These are phyloP conservation scores for Fratercula arctica DNA, from an alignment of 2,797 vertebrate genomes.

Conservation along the genomic window DNA sequence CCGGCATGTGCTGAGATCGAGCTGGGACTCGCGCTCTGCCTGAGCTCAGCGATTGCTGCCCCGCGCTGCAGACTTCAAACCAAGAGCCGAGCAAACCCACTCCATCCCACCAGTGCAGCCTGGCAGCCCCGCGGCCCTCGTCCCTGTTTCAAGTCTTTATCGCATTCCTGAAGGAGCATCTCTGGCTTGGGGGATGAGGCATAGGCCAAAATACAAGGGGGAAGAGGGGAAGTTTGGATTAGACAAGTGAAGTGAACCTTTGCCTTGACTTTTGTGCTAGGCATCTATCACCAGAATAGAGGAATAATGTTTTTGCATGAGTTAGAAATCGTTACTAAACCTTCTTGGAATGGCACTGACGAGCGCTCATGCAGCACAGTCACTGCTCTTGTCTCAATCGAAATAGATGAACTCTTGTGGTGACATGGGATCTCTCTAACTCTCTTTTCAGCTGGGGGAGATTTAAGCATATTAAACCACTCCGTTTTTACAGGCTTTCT, in stretches of 20 bases:
- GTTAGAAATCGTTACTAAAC: neutral
- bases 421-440: neutral
- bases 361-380: neutral
- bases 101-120: neutral
- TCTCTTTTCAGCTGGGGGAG: neutral
- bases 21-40: neutral
- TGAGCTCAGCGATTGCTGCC: neutral
- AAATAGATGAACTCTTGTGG: neutral
- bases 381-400: neutral
- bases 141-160: neutral
- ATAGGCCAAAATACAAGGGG: neutral
- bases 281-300: neutral
- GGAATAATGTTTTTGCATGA: neutral
- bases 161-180: neutral
- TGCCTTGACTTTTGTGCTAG: neutral
- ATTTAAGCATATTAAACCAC: neutral
- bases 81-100: neutral
- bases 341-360: rapidly evolving
- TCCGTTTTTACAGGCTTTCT: neutral
- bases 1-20: rapidly evolving
- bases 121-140: rapidly evolving
- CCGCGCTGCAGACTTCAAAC: neutral
- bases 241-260: neutral
- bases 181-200: neutral
- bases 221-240: neutral